Conservation (phyloP, 2,888 invertebrate species). For the Papilio demoleus region DNA sequence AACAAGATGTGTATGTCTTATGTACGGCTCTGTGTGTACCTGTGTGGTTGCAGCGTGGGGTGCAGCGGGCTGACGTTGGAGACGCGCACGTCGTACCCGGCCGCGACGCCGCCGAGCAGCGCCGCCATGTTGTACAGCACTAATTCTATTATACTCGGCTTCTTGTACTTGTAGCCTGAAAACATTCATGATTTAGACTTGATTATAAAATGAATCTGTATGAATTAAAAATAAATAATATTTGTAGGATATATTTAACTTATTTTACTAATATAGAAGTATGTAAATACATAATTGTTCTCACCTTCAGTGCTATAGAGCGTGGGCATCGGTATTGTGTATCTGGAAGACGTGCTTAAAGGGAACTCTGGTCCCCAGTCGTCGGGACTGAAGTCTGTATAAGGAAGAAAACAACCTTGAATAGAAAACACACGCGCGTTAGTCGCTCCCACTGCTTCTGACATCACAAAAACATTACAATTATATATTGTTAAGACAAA, state of each 20-base stretch:
- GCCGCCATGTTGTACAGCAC: slow-evolving; percentile 96
- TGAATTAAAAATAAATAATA: too few relatives aligned
- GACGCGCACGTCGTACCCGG: slow-evolving; percentile 95
- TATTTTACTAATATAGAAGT: too few relatives aligned
- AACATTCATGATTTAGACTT: slow-evolving; percentile 8
- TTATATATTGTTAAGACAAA: too few relatives aligned
- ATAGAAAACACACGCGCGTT: slow-evolving; percentile 76
- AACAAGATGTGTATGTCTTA: background rate
- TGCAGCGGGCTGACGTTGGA: slow-evolving; percentile 93
- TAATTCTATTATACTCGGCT: slow-evolving; percentile 88
- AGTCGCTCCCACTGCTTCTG: slow-evolving; percentile 56
- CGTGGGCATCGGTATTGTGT: slow-evolving; percentile 91
- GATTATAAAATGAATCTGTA: too few relatives aligned
- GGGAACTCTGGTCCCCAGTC: slow-evolving; percentile 87
- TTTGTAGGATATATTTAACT: too few relatives aligned
- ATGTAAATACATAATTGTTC: slow-evolving; percentile 40
- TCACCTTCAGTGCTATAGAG: slow-evolving; percentile 90
- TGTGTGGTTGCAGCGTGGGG: slow-evolving; percentile 89
- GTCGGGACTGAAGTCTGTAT: slow-evolving; percentile 84
- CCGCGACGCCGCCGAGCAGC: slow-evolving; percentile 94
- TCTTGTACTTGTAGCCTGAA: slow-evolving; percentile 85
- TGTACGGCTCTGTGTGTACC: slow-evolving; percentile 61
- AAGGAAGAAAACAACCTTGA: slow-evolving; percentile 83
- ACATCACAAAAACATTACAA: slow-evolving; percentile 22
- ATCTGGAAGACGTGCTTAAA: slow-evolving; percentile 75